Percentiles rank a stretch among this genome's conserved stretches.
Conservation (phyloP, 2,888 invertebrate genomes). For the Pollenia amentaria region DNA sequence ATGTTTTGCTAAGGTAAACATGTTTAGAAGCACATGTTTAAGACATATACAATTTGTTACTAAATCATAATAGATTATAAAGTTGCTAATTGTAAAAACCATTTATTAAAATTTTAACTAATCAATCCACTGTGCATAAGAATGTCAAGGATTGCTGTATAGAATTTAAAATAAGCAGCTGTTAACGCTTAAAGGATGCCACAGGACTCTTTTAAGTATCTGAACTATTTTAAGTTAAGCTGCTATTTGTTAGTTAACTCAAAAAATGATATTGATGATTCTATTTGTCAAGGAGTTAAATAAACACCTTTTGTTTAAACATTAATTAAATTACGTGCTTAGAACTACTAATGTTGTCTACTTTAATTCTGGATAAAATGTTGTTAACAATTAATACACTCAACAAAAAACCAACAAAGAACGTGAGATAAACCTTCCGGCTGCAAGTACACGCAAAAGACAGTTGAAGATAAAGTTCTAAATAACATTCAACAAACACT, state of each 20-base stretch:
- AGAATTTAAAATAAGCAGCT: conserved; percentile 47
- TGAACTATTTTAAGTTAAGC: conserved; percentile 6
- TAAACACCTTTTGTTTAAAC: conserved; percentile 75
- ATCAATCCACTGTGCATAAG: background rate
- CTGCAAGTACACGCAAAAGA: conserved; percentile 32
- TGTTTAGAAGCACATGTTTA: no score
- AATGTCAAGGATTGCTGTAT: background rate
- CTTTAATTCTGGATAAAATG: background rate
- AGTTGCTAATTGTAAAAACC: no score
- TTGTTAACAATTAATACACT: background rate
- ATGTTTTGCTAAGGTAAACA: no score
- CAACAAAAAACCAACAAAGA: conserved; percentile 26
- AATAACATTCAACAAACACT: conserved; percentile 3
- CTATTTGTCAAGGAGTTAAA: conserved; percentile 72
- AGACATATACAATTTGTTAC: no score
- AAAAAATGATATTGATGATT: background rate
- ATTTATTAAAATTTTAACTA: no score
- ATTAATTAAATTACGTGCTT: conserved; percentile 78
- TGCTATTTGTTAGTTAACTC: background rate
- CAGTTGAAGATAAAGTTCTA: background rate
- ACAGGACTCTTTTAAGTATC: conserved; percentile 5
- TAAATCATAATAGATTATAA: no score
- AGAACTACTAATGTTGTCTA: conserved; percentile 66
- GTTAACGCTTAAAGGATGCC: conserved; percentile 22
- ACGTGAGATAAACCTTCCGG: conserved; percentile 71